phyloP scores from a whole-genome alignment of 2,888 invertebrate species.

The Phyllotreta cruciferae region DNA sequence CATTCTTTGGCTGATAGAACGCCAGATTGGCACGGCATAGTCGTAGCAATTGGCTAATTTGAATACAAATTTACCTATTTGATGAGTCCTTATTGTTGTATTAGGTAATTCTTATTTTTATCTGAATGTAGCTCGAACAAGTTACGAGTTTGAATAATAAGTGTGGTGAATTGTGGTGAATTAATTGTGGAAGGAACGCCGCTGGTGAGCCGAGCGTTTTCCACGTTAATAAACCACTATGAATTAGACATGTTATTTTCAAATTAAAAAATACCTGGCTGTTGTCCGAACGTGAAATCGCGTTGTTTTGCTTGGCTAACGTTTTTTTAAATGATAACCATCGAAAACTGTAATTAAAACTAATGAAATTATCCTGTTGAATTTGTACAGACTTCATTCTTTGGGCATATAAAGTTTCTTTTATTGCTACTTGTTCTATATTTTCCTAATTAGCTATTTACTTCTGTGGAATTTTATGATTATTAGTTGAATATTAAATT shows the following conservation, averaged over 20 bases:
- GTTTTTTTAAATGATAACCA: conserved; percentile 33
- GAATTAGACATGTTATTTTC: conserved; percentile 30
- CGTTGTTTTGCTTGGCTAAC: conserved; percentile 32
- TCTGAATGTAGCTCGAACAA: not conserved
- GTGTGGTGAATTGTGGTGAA: not conserved
- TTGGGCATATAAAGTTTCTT: too few relatives aligned
- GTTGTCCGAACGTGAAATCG: conserved; percentile 31
- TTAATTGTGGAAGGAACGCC: conserved; percentile 4
- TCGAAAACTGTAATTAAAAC: conserved; percentile 36
- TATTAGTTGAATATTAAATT: too few relatives aligned
- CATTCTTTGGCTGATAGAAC: conserved; percentile 20
- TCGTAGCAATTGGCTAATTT: not conserved
- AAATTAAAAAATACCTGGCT: conserved; percentile 35
- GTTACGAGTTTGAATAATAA: not conserved
- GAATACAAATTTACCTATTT: too few relatives aligned
- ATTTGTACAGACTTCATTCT: too few relatives aligned
- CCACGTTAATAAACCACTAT: conserved; percentile 25
- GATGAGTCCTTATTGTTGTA: too few relatives aligned
- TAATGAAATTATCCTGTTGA: conserved; percentile 20
- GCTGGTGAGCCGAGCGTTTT: conserved; percentile 8
- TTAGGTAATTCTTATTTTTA: not conserved
- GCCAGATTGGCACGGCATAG: conserved; percentile 12
- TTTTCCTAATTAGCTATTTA: too few relatives aligned
- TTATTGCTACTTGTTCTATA: too few relatives aligned
- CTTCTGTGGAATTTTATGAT: too few relatives aligned